Evolutionary conservation across 2,113 vertebrate species (phyloP), one percentile per base, ranked within the genome.

Genomic region (Dinomys branickii): DNA sequence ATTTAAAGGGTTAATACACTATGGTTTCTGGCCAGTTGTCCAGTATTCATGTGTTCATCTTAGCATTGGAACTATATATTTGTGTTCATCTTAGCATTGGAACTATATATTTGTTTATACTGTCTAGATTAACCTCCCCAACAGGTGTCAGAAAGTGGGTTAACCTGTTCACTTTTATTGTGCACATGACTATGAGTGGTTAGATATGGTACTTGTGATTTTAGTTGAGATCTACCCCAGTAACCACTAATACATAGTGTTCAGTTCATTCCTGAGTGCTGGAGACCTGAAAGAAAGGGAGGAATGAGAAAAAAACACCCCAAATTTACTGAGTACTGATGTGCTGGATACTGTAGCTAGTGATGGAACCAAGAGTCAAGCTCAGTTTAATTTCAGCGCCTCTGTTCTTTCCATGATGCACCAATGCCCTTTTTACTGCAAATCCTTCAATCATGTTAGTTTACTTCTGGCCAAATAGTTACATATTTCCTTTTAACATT

Each of bases 401-500:
- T n/a, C 61, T 52, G 28, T 44, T 94, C n/a, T 97, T 95, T 94
- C 73, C 88, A 33, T 63, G 85, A 35, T 86, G 54, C 50, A 81
- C 59, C 87, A 93, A 5, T 96, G 50, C n/a, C 24, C 47, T 90
- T 91, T 93, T 94, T 80, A 86, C n/a, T 95, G 30, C 38, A 85
- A 88, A 56, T 85, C 30, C 41, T 88, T 88, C 81, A 97, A 92
- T 94, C 50, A 84, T 84, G 44, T 78, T 94, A 95, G 91, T 96
- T 26, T 97, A 56, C 44, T 92, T 94, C 52, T 96, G 73, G 73
- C 73, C 87, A 96, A 94, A 83, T 93, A 85, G 47, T 95, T 92
- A 73, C 69, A 30, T 90, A 58, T 54, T 95, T 93, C 44, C 75
- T 87, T 86, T 94, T 71, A 90, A 9, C 90, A 83, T 35, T 93